A percentile compares a stretch with the other conserved stretches of the same genome.
phyloP scores from a whole-genome alignment of 2,888 invertebrate genomes.

The Diarsia rubi region DNA sequence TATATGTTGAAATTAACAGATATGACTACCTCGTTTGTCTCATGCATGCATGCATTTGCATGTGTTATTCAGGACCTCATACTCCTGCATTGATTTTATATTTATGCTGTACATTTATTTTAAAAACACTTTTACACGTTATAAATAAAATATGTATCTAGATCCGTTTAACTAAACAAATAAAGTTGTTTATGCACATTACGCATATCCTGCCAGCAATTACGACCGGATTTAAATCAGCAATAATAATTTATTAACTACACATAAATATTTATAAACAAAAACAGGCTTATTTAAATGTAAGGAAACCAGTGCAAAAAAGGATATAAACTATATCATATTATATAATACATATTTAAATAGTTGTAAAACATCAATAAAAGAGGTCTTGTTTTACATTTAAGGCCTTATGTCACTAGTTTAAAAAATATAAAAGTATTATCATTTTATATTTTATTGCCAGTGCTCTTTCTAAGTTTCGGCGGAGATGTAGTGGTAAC shows the following conservation, averaged over 20 bases:
- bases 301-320: constrained; percentile 29
- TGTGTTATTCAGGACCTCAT: no score
- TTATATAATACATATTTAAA: constrained; percentile 21
- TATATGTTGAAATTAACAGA: no score
- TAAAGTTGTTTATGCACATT: neutral
- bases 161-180: neutral
- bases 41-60: no score
- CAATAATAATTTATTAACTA: neutral
- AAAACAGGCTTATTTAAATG: constrained; percentile 22
- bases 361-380: neutral
- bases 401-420: constrained; percentile 5
- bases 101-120: no score
- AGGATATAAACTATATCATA: constrained; percentile 14
- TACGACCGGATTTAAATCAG: constrained; percentile 2
- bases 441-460: neutral
- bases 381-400: neutral
- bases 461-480: constrained; percentile 2
- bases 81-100: no score
- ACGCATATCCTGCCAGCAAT: neutral
- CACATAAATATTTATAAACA: constrained; percentile 37
- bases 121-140: no score
- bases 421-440: constrained; percentile 29
- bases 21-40: no score
- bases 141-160: no score
- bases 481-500: constrained; percentile 5